Percentiles rank a stretch among this genome's conserved stretches.
These are phyloP conservation scores for Brenthis hecate DNA, from an alignment of 2,888 invertebrate species.

Conservation along the genomic window DNA sequence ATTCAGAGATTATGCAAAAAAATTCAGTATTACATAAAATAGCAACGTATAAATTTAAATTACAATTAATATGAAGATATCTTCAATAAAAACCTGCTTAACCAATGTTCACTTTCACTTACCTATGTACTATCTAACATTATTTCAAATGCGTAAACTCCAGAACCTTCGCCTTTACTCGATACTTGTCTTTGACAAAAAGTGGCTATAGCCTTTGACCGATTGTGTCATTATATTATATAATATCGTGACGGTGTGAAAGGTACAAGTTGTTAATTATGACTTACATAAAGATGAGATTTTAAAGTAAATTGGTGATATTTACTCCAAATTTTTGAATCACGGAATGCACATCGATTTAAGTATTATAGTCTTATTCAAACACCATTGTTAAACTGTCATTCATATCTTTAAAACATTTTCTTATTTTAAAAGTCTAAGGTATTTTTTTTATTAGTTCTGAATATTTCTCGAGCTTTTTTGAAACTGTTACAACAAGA, in stretches of 20 bases:
- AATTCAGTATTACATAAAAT: slow-evolving; percentile 31
- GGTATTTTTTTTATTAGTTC: no score
- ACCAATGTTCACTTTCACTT: slow-evolving; percentile 48
- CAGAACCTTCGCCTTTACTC: slow-evolving; percentile 3
- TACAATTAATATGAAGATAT: slow-evolving; percentile 35
- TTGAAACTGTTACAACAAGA: no score
- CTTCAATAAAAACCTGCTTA: slow-evolving; percentile 42
- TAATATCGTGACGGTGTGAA: slow-evolving; percentile 2
- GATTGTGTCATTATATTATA: slow-evolving; percentile 10
- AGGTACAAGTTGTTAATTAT: slow-evolving; percentile 11
- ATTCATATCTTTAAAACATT: no score
- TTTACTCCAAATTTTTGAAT: no score
- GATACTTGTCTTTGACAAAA: background rate
- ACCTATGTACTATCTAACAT: slow-evolving; percentile 23
- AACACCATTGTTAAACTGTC: no score
- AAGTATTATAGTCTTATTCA: no score
- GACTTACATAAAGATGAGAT: slow-evolving; percentile 1
- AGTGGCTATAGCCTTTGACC: slow-evolving; percentile 7
- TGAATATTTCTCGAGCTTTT: no score
- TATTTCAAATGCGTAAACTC: slow-evolving; percentile 28
- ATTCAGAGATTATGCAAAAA: slow-evolving; percentile 15
- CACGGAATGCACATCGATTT: no score
- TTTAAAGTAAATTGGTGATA: no score
- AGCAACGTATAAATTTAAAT: slow-evolving; percentile 27
- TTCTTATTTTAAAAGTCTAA: no score